A percentile compares a stretch with the other conserved stretches of the same genome.
Conservation (phyloP, 2,888 invertebrate genomes). For the Ctena decussata region DNA sequence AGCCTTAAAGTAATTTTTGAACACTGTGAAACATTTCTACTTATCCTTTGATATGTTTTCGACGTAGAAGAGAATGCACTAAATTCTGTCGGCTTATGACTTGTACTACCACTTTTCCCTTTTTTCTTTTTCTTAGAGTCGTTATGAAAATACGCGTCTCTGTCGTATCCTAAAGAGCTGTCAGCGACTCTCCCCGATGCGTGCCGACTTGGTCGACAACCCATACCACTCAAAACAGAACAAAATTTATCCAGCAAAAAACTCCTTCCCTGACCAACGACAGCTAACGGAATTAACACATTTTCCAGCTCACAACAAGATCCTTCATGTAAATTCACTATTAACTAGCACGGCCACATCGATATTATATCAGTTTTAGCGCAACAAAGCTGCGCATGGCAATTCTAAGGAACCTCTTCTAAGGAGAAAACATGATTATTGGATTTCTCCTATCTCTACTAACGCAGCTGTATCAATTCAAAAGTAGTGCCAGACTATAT, state of each 20-base stretch:
- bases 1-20: constrained; percentile 74
- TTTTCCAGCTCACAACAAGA: not conserved
- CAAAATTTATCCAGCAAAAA: not conserved
- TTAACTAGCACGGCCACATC: not conserved
- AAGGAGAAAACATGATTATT: not conserved
- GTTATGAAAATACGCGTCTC: constrained; percentile 30
- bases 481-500: not conserved
- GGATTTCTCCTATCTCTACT: not conserved
- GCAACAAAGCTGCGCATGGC: not conserved
- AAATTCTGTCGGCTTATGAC: constrained; percentile 35
- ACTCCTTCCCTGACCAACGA: not conserved
- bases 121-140: constrained; percentile 43
- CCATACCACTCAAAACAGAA: constrained; percentile 41
- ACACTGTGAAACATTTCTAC: constrained; percentile 52
- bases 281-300: not conserved
- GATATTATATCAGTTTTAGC: not conserved
- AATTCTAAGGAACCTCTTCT: not conserved
- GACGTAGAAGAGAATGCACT: constrained; percentile 65
- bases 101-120: constrained; percentile 24
- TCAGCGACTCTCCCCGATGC: constrained; percentile 49
- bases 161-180: constrained; percentile 53
- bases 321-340: not conserved
- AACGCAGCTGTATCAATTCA: not conserved
- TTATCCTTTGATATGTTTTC: constrained; percentile 57
- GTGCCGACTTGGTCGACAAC: constrained; percentile 57